phyloP scores from a whole-genome alignment of 2,113 vertebrate species.

The Galemys pyrenaicus region DNA sequence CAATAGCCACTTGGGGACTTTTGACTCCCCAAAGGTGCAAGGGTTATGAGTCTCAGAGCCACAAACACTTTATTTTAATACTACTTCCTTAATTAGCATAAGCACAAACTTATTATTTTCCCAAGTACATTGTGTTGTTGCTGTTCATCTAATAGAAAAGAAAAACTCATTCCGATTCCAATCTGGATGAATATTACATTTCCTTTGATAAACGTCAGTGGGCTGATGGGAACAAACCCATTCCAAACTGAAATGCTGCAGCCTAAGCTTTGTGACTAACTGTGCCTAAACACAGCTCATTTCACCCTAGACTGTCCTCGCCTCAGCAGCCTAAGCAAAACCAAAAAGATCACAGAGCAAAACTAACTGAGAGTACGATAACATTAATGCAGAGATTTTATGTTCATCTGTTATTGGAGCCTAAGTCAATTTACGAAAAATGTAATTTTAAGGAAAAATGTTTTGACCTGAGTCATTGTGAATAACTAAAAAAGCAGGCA shows the following conservation, averaged over 20 bases:
- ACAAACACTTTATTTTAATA: constrained; percentile 50
- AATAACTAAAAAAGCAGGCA: neutral
- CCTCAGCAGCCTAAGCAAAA: constrained; percentile 55
- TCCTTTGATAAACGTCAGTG: constrained; percentile 64
- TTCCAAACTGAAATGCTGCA: constrained; percentile 1
- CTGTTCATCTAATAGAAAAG: constrained; percentile 71
- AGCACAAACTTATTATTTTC: constrained; percentile 63
- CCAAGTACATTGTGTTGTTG: constrained; percentile 56
- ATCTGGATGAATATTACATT: constrained; percentile 63
- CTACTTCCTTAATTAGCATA: constrained; percentile 65
- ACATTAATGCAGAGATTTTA: neutral
- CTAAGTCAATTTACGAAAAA: constrained; percentile 23
- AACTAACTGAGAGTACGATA: neutral
- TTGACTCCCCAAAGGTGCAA: constrained; percentile 24
- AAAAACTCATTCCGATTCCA: constrained; percentile 67
- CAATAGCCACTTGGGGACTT: constrained; percentile 28
- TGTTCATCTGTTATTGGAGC: neutral
- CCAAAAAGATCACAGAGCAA: constrained; percentile 56
- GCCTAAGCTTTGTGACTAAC: constrained; percentile 58
- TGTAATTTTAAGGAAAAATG: neutral
- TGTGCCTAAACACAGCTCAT: constrained; percentile 36
- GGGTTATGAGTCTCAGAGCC: constrained; percentile 8
- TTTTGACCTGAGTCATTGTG: neutral
- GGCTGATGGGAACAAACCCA: constrained; percentile 44
- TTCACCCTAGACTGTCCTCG: constrained; percentile 4